Conservation (phyloP, 2,888 invertebrate genomes). For the Belgica antarctica region DNA sequence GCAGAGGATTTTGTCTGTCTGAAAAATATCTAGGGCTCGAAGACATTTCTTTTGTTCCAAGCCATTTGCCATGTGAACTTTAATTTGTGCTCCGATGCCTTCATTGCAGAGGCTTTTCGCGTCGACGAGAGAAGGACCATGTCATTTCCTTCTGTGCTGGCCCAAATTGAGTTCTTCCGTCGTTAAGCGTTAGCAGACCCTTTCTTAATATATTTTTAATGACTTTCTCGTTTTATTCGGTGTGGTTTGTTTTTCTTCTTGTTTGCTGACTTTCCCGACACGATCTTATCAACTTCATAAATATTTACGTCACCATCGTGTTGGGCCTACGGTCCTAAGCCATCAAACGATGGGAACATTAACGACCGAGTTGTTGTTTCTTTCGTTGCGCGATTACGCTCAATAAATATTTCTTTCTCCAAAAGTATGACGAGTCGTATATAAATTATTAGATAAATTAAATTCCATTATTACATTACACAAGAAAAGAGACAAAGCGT, state of each 20-base stretch:
- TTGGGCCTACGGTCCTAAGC: neutral
- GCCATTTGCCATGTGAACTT: neutral
- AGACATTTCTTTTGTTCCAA: neutral
- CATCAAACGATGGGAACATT: neutral
- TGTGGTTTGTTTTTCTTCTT: constrained; percentile 1
- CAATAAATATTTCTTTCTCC: neutral
- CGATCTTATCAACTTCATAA: constrained; percentile 30
- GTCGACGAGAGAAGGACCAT: neutral
- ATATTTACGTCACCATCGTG: neutral
- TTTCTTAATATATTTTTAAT: constrained; percentile 42
- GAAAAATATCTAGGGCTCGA: neutral
- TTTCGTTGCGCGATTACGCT: neutral
- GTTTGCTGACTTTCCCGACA: neutral
- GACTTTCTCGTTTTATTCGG: constrained; percentile 15
- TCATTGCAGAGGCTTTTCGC: neutral
- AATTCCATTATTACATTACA: constrained; percentile 21
- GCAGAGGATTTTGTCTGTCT: neutral
- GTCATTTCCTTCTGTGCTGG: neutral
- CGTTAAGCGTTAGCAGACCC: constrained; percentile 4
- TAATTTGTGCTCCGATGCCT: neutral
- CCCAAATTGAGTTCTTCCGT: constrained; percentile 16
- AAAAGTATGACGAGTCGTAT: neutral
- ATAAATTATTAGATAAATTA: constrained; percentile 29
- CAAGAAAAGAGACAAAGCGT: neutral
- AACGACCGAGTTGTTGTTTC: neutral